phyloP scores from a whole-genome alignment of 2,888 invertebrate species.

The Eledone cirrhosa region DNA sequence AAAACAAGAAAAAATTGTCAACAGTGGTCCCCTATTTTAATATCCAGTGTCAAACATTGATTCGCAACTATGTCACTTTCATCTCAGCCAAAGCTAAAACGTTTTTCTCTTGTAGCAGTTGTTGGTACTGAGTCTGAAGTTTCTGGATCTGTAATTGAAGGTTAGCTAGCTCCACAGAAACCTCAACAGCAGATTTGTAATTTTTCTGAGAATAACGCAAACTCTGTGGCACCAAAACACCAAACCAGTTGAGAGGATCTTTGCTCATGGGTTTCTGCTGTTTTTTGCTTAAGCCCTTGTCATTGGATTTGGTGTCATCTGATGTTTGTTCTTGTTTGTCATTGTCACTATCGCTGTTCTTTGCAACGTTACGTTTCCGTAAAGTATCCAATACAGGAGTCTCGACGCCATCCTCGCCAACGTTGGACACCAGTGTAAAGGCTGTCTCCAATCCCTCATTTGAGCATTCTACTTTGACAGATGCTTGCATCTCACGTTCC shows the following conservation, averaged over 20 bases:
- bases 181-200: slow-evolving; percentile 72
- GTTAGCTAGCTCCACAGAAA: slow-evolving; percentile 29
- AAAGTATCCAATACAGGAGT: not conserved
- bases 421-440: not conserved
- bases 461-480: slow-evolving; percentile 36
- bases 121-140: not conserved
- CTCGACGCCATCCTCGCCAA: not conserved
- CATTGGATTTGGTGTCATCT: not conserved
- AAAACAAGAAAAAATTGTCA: no score
- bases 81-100: not conserved
- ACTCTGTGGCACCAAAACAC: slow-evolving; percentile 82
- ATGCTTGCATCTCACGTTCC: slow-evolving; percentile 47
- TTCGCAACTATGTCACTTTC: not conserved
- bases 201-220: slow-evolving; percentile 79
- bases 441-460: not conserved
- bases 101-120: not conserved
- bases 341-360: slow-evolving; percentile 9
- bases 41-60: no score
- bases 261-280: slow-evolving; percentile 18
- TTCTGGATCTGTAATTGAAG: not conserved
- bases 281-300: not conserved
- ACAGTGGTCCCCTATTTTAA: no score
- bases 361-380: slow-evolving; percentile 11
- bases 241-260: slow-evolving; percentile 87
- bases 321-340: not conserved